Base-by-base conservation (phyloP, 1,140 invertebrate genomes). In the Euura lappo region DNA sequence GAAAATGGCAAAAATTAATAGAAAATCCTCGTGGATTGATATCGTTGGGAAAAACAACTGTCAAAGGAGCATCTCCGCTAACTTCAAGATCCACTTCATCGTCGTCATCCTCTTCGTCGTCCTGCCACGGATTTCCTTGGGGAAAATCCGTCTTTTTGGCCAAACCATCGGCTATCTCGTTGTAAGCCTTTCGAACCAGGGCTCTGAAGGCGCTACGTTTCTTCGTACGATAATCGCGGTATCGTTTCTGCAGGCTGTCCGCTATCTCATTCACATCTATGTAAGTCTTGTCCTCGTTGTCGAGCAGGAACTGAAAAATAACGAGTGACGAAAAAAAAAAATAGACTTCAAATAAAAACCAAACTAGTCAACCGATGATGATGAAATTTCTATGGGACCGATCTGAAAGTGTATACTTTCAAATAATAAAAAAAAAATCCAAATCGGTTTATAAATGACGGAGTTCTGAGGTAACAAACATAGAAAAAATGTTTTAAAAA, bases 261-360 rank as follows among this genome's bases (percentile, higher is more conserved):
- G 93, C 92, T 93, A 94, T 94, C 81, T 91, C 90, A 77, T 91
- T 90, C 45, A 94, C 90, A 89, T 94, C 92, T 71, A 94, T 90
- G 77, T 91, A 93, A 2, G 91, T 91, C 81, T 92, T 91, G 75
- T 93, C 91, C 75, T 92, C 91, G 85, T 93, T 92, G 78, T 93
- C 92, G 73, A 91, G 91, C 65, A 94, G 87, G 81, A 93, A 93
- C 88, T 93, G 91, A 71, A 93, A 28, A 28, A 90, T 79, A 92
- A 83, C 6, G 91, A 91, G 81, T 92, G 92, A 91, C 90, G 11
- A 11, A 28, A 44, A n/a, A 7, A 7, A 11, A 47, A 77, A 47
- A 45, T 69, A 66, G 8, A n/a, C 45, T 10, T 45, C 47, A 45
- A 8, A 65, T 51, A 4, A 69, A 70, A 65, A 71, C 60, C 46